These are phyloP conservation scores for Paramormyrops kingsleyae DNA, from an alignment of 2,113 vertebrate genomes.

Conservation along the genomic window DNA sequence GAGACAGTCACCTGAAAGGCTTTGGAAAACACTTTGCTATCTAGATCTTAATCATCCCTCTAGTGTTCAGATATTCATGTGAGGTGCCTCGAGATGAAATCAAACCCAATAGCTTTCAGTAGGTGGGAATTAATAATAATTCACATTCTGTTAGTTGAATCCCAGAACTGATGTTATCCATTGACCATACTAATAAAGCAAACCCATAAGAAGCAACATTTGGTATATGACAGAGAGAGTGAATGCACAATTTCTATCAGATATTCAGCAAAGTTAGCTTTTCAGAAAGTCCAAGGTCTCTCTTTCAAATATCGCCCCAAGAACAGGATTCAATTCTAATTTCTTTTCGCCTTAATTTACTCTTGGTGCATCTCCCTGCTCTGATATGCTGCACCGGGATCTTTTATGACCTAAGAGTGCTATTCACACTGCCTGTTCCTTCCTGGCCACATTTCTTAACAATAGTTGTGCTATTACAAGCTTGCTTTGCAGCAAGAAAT, in stretches of 20 bases:
- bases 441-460: conserved; percentile 13
- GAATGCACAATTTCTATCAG: background rate
- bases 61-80: background rate
- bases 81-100: background rate
- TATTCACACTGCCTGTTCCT: conserved; percentile 2
- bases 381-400: background rate
- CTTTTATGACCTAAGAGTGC: conserved; percentile 14
- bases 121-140: background rate
- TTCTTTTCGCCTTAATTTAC: conserved; percentile 1
- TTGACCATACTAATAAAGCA: background rate
- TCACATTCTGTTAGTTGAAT: background rate
- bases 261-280: background rate
- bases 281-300: background rate
- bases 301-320: background rate
- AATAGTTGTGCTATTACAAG: conserved; percentile 34
- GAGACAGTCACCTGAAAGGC: background rate
- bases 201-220: background rate
- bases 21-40: background rate
- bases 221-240: background rate
- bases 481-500: conserved; percentile 15
- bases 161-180: background rate
- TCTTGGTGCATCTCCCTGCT: background rate
- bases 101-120: background rate
- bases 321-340: background rate
- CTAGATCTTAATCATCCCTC: background rate